Conservation (phyloP, 2,113 vertebrate genomes). For the Cyprinodon variegatus region DNA sequence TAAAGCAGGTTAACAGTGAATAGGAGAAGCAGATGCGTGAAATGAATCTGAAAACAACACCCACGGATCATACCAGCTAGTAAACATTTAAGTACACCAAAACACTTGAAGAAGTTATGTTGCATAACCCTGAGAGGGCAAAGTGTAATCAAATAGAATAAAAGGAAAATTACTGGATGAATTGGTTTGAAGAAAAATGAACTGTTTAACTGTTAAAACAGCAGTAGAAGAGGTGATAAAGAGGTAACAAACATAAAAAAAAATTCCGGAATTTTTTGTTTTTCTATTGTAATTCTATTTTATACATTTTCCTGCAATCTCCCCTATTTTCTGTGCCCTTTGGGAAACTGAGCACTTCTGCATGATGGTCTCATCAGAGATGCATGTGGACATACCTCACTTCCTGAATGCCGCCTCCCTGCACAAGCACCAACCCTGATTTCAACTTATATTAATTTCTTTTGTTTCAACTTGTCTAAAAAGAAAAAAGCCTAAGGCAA, state of each 20-base stretch:
- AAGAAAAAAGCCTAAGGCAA: not conserved
- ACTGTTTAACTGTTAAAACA: not conserved
- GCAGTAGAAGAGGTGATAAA: not conserved
- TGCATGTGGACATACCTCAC: not conserved
- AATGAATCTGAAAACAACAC: too few species aligned
- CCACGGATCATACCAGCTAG: too few species aligned
- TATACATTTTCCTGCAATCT: not conserved
- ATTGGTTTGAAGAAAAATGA: too few species aligned
- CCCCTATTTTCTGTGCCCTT: not conserved
- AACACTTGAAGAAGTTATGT: too few species aligned
- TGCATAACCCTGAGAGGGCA: not conserved
- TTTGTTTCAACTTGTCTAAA: not conserved
- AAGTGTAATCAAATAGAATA: too few species aligned
- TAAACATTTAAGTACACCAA: too few species aligned
- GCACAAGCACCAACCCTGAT: not conserved
- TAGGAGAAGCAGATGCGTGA: too few species aligned
- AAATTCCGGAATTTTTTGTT: not conserved
- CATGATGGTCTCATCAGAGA: not conserved
- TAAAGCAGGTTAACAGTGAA: too few species aligned
- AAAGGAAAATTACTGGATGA: not conserved
- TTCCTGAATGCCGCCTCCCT: not conserved
- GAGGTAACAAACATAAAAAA: not conserved
- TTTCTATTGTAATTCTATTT: not conserved
- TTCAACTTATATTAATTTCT: not conserved
- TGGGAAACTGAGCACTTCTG: not conserved